Conservation (phyloP, 2,113 vertebrate species). For the Lynx canadensis region DNA sequence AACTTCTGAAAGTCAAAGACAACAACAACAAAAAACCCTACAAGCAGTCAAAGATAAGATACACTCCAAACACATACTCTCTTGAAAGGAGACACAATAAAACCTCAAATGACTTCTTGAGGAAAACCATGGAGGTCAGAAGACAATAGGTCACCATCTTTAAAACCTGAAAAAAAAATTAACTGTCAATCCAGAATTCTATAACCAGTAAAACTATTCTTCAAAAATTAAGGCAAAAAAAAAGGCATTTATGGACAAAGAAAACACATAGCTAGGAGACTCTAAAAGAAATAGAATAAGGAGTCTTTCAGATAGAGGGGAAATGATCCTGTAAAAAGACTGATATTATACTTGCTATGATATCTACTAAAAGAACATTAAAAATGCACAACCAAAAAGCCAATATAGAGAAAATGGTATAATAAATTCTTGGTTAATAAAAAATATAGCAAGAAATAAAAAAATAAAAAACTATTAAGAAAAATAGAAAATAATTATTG, state of each 20-base stretch:
- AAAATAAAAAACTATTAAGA: neutral
- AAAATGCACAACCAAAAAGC: neutral
- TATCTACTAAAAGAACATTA: neutral
- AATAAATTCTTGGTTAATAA: neutral
- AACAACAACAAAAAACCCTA: neutral
- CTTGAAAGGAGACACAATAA: neutral
- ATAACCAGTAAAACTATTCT: neutral
- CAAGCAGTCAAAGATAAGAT: neutral
- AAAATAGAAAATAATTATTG: neutral
- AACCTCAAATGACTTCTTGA: neutral
- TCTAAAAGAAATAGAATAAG: neutral
- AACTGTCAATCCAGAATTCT: neutral
- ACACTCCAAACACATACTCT: neutral
- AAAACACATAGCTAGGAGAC: neutral
- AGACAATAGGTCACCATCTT: neutral
- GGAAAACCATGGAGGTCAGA: neutral
- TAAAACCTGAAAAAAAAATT: neutral
- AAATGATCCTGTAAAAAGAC: neutral
- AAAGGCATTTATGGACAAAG: neutral
- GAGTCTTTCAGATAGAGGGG: neutral
- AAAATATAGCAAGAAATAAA: neutral
- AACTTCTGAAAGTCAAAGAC: neutral
- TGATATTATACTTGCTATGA: neutral
- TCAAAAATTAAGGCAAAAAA: neutral
- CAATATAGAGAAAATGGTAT: neutral